Percentiles rank a stretch among this genome's conserved stretches.
These are phyloP conservation scores for Diarsia dahlii DNA, from an alignment of 2,888 invertebrate species.

Conservation along the genomic window DNA sequence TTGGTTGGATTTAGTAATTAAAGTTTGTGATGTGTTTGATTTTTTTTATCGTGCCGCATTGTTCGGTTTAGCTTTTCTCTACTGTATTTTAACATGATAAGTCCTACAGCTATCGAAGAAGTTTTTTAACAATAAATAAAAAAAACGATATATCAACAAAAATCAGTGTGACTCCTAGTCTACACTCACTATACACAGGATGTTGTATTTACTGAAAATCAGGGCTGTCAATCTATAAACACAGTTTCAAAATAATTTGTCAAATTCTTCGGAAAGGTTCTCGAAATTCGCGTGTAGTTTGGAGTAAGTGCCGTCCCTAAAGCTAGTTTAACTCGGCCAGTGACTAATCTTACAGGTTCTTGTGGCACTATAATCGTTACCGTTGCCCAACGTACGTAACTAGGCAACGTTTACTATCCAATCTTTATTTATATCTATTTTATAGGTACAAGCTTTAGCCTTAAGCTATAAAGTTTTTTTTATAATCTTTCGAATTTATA, in stretches of 20 bases:
- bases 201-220: background rate
- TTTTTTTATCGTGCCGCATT: conserved; percentile 40
- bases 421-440: conserved; percentile 44
- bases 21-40: conserved; percentile 55
- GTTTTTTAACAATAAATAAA: background rate
- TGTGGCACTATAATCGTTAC: conserved; percentile 62
- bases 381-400: conserved; percentile 58
- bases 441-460: conserved; percentile 1
- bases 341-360: conserved; percentile 62
- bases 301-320: conserved; percentile 42
- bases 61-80: background rate
- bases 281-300: background rate
- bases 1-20: conserved; percentile 57
- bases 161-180: background rate
- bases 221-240: background rate
- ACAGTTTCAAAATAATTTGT: background rate
- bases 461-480: background rate
- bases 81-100: conserved; percentile 2
- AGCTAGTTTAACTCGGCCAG: conserved; percentile 49
- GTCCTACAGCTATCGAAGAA: background rate
- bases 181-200: background rate
- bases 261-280: conserved; percentile 8
- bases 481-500: background rate
- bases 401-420: conserved; percentile 53
- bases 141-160: too few relatives aligned